These are phyloP conservation scores for Axis porcinus DNA, from an alignment of 2,113 vertebrate genomes.

Conservation along the genomic window DNA sequence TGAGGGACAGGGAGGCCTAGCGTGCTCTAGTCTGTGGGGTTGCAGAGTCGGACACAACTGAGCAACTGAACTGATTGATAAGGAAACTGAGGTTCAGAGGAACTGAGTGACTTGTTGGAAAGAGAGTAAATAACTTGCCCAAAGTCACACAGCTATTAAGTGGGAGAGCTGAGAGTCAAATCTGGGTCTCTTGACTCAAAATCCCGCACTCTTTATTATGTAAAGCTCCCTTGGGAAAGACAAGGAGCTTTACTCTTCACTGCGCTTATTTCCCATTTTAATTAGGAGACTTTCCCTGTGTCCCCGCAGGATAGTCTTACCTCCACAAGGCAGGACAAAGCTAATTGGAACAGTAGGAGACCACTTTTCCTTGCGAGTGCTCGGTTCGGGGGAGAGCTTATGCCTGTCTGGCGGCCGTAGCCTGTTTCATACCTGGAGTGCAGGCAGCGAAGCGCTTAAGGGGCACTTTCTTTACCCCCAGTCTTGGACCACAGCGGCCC, in stretches of 20 bases:
- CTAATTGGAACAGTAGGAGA: slow-evolving; percentile 34
- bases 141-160: slow-evolving; percentile 3
- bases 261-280: slow-evolving; percentile 76
- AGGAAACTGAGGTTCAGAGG: slow-evolving; percentile 23
- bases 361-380: not conserved
- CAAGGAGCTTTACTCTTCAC: slow-evolving; percentile 49
- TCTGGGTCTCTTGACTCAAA: slow-evolving; percentile 43
- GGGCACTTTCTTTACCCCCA: not conserved
- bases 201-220: slow-evolving; percentile 46
- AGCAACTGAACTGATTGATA: not conserved
- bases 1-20: not conserved
- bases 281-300: not conserved
- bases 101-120: not conserved
- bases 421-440: not conserved
- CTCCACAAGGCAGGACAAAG: not conserved
- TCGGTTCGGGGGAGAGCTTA: not conserved
- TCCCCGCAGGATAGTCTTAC: slow-evolving; percentile 7
- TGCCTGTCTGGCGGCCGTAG: not conserved
- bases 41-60: not conserved
- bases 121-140: not conserved
- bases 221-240: slow-evolving; percentile 26
- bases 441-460: not conserved
- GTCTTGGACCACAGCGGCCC: not conserved
- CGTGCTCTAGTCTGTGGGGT: not conserved
- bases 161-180: slow-evolving; percentile 6